These are phyloP conservation scores for Dysmachus trigonus DNA, from an alignment of 2,888 invertebrate genomes.

Conservation along the genomic window DNA sequence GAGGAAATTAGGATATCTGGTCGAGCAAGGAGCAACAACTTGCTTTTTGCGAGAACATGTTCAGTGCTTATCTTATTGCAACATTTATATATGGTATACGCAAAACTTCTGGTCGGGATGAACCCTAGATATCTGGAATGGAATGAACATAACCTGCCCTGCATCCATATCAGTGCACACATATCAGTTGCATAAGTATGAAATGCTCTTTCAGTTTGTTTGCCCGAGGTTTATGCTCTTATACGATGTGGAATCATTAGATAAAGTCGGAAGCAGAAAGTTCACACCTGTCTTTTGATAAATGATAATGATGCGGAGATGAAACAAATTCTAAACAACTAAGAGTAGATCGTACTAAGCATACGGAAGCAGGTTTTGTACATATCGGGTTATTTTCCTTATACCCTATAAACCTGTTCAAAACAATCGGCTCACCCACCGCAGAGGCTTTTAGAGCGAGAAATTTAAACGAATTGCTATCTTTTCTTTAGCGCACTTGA, in stretches of 20 bases:
- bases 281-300: constrained; percentile 25
- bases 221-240: not conserved
- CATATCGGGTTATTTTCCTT: too few relatives aligned
- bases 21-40: not conserved
- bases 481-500: too few relatives aligned
- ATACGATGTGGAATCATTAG: not conserved
- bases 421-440: too few relatives aligned
- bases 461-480: too few relatives aligned
- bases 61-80: constrained; percentile 12
- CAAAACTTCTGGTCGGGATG: not conserved
- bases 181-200: not conserved
- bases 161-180: not conserved
- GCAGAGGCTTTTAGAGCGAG: too few relatives aligned
- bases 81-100: constrained; percentile 27
- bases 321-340: not conserved
- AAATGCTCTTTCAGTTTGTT: not conserved
- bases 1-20: constrained; percentile 22
- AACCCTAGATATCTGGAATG: not conserved
- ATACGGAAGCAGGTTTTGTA: not conserved
- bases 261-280: not conserved
- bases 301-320: constrained; percentile 1
- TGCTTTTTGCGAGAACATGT: not conserved
- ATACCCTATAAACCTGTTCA: too few relatives aligned
- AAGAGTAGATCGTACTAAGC: not conserved
- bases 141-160: not conserved